Evolutionary conservation across 2,113 vertebrate genomes (phyloP).

Genomic region (Gasterosteus aculeatus): DNA sequence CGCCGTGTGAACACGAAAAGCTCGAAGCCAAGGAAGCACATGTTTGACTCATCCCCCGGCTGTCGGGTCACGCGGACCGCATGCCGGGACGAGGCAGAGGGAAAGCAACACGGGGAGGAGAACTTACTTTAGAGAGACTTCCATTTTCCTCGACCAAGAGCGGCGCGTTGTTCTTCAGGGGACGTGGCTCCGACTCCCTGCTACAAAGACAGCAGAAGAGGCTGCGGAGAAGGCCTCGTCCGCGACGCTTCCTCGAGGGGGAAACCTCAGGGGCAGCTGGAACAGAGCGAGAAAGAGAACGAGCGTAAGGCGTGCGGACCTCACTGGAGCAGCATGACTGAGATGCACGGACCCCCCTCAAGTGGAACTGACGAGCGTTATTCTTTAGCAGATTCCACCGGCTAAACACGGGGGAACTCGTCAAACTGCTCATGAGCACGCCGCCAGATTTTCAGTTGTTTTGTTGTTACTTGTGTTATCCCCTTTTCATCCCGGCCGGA

Average conservation of each 20-base stretch:
- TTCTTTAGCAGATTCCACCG: background rate
- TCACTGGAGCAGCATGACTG: background rate
- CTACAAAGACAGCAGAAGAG: slow-evolving; percentile 87
- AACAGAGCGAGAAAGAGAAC: slow-evolving; percentile 13
- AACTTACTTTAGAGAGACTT: slow-evolving; percentile 83
- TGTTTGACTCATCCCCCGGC: slow-evolving; percentile 45
- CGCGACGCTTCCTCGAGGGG: slow-evolving; percentile 83
- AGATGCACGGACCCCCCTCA: background rate
- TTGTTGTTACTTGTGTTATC: no score
- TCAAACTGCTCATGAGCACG: background rate
- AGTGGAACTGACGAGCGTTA: background rate
- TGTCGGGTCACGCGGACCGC: slow-evolving; percentile 35
- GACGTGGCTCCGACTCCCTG: slow-evolving; percentile 79
- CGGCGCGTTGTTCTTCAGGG: slow-evolving; percentile 82
- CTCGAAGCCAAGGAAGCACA: slow-evolving; percentile 51
- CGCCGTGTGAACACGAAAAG: slow-evolving; percentile 61
- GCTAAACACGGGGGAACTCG: background rate
- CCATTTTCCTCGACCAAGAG: slow-evolving; percentile 85
- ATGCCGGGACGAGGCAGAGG: slow-evolving; percentile 8
- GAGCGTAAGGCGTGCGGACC: background rate
- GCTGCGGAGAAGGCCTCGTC: slow-evolving; percentile 81
- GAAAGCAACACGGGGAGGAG: slow-evolving; percentile 21
- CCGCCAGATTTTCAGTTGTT: background rate
- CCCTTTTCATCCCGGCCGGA: background rate
- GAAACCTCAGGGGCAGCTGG: slow-evolving; percentile 75